Base-by-base conservation (phyloP, 53 echinoderm and acorn worm genomes). In the Astropecten irregularis region DNA sequence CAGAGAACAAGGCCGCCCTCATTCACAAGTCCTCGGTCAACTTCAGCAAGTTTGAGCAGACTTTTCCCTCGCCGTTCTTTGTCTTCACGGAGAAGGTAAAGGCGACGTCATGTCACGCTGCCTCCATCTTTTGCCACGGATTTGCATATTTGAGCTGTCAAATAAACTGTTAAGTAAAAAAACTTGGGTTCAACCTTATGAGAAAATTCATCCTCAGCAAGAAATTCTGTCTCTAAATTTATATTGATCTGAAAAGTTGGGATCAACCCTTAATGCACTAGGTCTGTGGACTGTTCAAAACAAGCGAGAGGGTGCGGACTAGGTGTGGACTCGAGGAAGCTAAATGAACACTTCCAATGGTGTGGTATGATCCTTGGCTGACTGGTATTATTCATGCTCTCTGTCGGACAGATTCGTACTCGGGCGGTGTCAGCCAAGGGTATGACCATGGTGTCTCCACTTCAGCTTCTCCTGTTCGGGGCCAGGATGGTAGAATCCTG, bases 11-110 rank as follows among this genome's bases (percentile, higher is more conserved):
- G 84, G 81, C 92, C 9, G 97, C 97, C 26, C 97, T 96, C 82
- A 94, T 96, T 55, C 97, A 96, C 83, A 96, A 96, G 77, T 89
- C 91, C 9, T 96, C 97, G 3, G 94, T 96, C 83, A 96, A 96
- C 79, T 96, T 84, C 85, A 94, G 94, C 97, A 96, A 96, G 72
- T 95, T 93, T 76, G 97, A 96, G 9, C 97, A 96, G 94, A 51
- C 65, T 10, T 96, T 96, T 61, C 97, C 97, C 0, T 92, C 94
- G 4, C 97, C 94, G 7, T 96, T 92, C 71, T 94, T 96, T 49
- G 88, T 92, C 68, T 96, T 96, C 79, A 87, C 87, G 2, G 97
- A 96, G 63, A 96, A 96, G 92, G 97, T 96, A 19, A 27, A 77
- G 44, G n/a, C 48, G 13, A 4, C 14, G 36, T 14, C 18, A 37